Base-by-base conservation (phyloP, 2,797 vertebrate species). In the Menidia menidia region DNA sequence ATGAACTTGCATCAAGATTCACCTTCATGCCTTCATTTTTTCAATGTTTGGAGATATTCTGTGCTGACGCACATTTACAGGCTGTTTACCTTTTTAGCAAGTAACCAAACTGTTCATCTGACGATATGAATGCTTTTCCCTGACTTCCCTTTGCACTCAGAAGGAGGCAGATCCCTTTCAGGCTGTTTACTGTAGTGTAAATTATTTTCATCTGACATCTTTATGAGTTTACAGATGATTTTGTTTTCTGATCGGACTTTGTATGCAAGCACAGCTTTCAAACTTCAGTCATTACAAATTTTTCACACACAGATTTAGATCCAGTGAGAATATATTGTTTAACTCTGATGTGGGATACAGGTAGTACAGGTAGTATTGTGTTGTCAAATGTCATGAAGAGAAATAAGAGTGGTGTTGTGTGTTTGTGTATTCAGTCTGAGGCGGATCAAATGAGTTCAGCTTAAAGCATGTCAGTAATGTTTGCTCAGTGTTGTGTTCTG, bases 371-470 rank as follows among this genome's bases (percentile, higher is more conserved):
- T 2, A 3, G 14, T 16, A n/a, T 50, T 64, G 33, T 64, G 19
- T 8, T 57, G 41, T 69, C 31, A 64, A 60, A 72, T 74, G 52
- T 41, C 44, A 42, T 42, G 42, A 60, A 43, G 64, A 56, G 64
- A 73, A 50, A 44, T 50, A 61, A 13, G 41, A 67, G 50, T 2
- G 19, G 35, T 6, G 42, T 63, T 8, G 42, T 63, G 19, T 67
- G 54, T 60, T 45, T 54, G 33, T 74, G 39, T 66, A 13, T 48
- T 9, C 53, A 9, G 51, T 74, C 53, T 73, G 56, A 60, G 31
- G 63, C 33, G 14, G 47, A 54, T 58, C 70, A 66, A 33, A 57
- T 52, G n/a, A 31, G 41, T 42, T 59, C 54, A 58, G 57, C 67
- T 15, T 44, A 60, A 75, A 69, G 25, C 25, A 25, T 25, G 1